Conservation (phyloP, 2,888 invertebrate genomes). For the Heliconius charithonia region DNA sequence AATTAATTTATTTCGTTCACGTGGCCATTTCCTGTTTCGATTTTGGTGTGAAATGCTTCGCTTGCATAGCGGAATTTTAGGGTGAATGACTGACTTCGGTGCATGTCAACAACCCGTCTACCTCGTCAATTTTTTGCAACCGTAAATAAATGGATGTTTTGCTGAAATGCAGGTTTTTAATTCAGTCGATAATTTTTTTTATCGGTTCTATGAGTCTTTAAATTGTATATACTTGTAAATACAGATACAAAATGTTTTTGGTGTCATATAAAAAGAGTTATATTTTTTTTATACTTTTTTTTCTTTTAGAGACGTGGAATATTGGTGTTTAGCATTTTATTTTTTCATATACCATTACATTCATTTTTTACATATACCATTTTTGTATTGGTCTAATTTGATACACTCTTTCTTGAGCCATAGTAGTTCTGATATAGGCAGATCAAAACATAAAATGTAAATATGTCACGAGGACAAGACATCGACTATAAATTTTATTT, state of each 20-base stretch:
- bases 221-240: neutral
- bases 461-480: neutral
- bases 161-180: constrained; percentile 10
- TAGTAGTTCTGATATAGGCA: neutral
- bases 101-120: constrained; percentile 22
- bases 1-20: constrained; percentile 66
- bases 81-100: constrained; percentile 53
- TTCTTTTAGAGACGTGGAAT: too few species aligned
- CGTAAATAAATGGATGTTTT: constrained; percentile 13
- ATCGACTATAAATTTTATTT: neutral
- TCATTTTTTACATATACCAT: too few species aligned
- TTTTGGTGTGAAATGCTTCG: constrained; percentile 55
- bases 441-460: neutral
- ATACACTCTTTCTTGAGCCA: neutral
- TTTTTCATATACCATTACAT: too few species aligned
- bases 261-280: neutral
- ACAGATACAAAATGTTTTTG: neutral
- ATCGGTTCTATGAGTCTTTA: neutral
- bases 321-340: neutral
- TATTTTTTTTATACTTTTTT: neutral
- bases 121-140: constrained; percentile 25
- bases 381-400: neutral
- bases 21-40: constrained; percentile 63
- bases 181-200: neutral
- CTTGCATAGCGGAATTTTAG: constrained; percentile 46